phyloP scores from a whole-genome alignment of 2,888 invertebrate species.

The Brachypalpus laphriformis region DNA sequence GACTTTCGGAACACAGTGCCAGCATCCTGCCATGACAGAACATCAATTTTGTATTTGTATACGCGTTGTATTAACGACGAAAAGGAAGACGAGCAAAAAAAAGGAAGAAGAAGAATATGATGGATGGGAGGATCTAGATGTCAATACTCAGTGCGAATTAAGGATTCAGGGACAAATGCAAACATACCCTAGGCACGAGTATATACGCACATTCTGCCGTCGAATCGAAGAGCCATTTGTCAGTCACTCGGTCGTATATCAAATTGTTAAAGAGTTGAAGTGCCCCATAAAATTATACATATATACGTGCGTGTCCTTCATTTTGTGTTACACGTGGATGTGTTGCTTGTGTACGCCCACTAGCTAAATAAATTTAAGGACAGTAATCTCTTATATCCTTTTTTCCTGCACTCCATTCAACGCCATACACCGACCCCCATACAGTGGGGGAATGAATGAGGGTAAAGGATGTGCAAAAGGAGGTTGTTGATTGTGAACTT shows the following conservation, averaged over 20 bases:
- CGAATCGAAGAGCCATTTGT: slow-evolving; percentile 35
- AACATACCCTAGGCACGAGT: neutral
- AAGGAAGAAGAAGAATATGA: slow-evolving; percentile 6
- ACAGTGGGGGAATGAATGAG: neutral
- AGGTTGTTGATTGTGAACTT: neutral
- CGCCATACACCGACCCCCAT: neutral
- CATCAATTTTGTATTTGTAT: slow-evolving; percentile 46
- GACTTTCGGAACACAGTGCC: slow-evolving; percentile 22
- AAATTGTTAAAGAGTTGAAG: slow-evolving; percentile 23
- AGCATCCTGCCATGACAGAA: slow-evolving; percentile 38
- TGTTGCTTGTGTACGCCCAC: slow-evolving; percentile 21
- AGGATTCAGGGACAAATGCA: slow-evolving; percentile 38
- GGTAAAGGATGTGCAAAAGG: neutral
- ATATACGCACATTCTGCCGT: neutral
- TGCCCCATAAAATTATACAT: neutral
- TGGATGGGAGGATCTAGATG: slow-evolving; percentile 32
- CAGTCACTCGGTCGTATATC: slow-evolving; percentile 34
- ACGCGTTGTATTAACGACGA: slow-evolving; percentile 17
- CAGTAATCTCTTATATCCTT: slow-evolving; percentile 3
- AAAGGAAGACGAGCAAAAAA: slow-evolving; percentile 2
- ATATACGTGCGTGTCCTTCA: neutral
- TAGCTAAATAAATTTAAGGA: slow-evolving; percentile 26
- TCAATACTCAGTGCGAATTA: slow-evolving; percentile 51
- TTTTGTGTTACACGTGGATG: slow-evolving; percentile 3
- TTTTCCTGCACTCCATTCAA: neutral